phyloP scores from a whole-genome alignment of 2,797 vertebrate genomes.

The Fistularia commersonii region DNA sequence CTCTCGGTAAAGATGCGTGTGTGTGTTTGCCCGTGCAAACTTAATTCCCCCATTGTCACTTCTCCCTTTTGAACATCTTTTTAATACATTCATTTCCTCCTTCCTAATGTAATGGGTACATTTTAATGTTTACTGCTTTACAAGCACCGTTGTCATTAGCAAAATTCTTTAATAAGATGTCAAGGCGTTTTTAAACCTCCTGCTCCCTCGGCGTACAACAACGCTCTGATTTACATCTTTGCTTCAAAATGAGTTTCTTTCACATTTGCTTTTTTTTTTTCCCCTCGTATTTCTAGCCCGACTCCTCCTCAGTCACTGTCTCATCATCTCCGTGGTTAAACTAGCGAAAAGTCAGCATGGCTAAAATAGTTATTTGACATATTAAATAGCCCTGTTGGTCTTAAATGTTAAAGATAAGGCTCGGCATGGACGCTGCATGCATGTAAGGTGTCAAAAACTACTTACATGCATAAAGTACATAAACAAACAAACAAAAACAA shows the following conservation, averaged over 20 bases:
- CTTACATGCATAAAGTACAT: too few species aligned
- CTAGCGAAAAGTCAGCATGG: too few species aligned
- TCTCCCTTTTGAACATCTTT: slow-evolving; percentile 20
- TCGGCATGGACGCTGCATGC: too few species aligned
- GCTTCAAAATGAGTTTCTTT: background rate
- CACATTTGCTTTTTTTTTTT: background rate
- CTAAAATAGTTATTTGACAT: background rate
- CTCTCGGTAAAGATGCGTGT: slow-evolving; percentile 44
- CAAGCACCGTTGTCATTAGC: slow-evolving; percentile 50
- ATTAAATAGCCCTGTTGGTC: too few species aligned
- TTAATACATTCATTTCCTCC: slow-evolving; percentile 45
- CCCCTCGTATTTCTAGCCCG: too few species aligned
- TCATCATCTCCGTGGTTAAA: too few species aligned
- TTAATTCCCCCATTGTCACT: slow-evolving; percentile 52
- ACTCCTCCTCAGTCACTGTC: too few species aligned
- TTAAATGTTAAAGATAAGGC: too few species aligned
- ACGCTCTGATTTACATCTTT: slow-evolving; percentile 45
- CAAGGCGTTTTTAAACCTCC: slow-evolving; percentile 47
- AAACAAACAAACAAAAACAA: too few species aligned
- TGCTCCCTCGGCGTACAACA: slow-evolving; percentile 25
- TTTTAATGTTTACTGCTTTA: slow-evolving; percentile 57
- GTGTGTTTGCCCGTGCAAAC: slow-evolving; percentile 32
- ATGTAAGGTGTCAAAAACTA: too few species aligned
- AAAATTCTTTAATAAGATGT: slow-evolving; percentile 58
- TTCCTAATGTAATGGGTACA: slow-evolving; percentile 54